Base-by-base conservation (phyloP, 1,140 invertebrate genomes). In the Panagrolaimus sp. region DNA sequence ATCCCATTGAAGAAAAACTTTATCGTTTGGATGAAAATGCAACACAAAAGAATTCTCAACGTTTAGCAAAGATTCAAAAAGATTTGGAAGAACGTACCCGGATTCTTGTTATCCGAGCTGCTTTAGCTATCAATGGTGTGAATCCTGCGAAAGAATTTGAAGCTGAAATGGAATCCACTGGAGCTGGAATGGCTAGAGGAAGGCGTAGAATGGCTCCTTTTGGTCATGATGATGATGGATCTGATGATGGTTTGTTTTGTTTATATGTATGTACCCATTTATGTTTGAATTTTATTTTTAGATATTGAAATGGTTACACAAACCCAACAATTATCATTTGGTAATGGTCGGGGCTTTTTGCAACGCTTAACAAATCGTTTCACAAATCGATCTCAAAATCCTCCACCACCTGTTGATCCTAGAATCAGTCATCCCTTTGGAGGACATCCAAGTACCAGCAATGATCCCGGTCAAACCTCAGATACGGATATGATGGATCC, bases 1-100 rank as follows among this genome's bases (percentile, higher is more conserved):
- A 98, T 87, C 28, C 75, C 2, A 76, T 76, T 47, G 55, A 67
- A 10, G 72, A 79, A 26, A 46, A 76, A 14, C 44, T 78, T 24
- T 43, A 77, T 17, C 52, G 64, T 17, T 76, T 76, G 55, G 63
- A 65, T 52, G 70, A 66, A 10, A 73, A 76, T 55, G 65, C 68
- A 24, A 21, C 28, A 43, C 58, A 4, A 58, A 62, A 21, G 76
- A 78, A 43, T 58, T 71, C 58, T 72, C 72, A 38, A 46, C 76
- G 45, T 55, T 71, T 74, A 14, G 8, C 77, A 73, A 14, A 43
- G 65, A 8, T 26, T 65, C 28, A 65, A 55, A 14, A 44, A 66
- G 63, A 80, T 48, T n/a, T 75, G 1, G 58, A 48, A 26, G 45
- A 79, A n/a, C 67, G 62, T 58, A 48, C 67, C n/a, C 62, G 67